Evolutionary conservation across 2,797 vertebrate species (phyloP).

Genomic region (Esox lucius): DNA sequence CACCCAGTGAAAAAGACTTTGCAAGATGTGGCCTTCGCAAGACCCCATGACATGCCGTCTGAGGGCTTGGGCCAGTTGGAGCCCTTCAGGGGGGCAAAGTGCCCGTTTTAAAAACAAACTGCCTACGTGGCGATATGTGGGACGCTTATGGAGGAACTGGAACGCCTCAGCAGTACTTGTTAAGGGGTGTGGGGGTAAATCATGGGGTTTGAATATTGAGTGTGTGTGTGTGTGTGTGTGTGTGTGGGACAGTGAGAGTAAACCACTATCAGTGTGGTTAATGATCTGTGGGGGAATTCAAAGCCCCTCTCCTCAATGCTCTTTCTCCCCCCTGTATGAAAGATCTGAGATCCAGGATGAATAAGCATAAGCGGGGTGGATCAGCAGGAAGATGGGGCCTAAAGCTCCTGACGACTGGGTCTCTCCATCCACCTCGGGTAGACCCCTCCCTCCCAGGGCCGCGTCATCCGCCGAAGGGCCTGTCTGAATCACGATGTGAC

Average conservation of each 20-base stretch:
- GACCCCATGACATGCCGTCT: conserved; percentile 42
- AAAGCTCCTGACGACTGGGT: background rate
- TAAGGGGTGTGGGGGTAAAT: background rate
- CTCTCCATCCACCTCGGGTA: background rate
- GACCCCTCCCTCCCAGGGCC: background rate
- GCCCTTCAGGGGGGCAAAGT: conserved; percentile 6
- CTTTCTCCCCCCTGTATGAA: background rate
- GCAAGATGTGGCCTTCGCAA: conserved; percentile 54
- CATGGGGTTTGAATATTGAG: background rate
- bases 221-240: background rate
- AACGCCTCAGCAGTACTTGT: background rate
- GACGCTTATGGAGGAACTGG: conserved; percentile 1
- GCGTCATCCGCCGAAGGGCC: background rate
- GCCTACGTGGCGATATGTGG: conserved; percentile 17
- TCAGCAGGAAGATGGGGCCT: background rate
- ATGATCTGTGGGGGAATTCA: background rate
- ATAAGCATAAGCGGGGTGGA: background rate
- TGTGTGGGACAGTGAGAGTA: background rate
- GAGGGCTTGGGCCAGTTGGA: conserved; percentile 30
- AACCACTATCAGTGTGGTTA: background rate
- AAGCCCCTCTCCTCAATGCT: background rate
- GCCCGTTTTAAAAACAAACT: conserved; percentile 23
- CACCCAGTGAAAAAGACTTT: conserved; percentile 53
- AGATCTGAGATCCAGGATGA: conserved; percentile 3
- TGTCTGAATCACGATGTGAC: background rate